These are phyloP conservation scores for Taphrorychus bicolor DNA, from an alignment of 2,888 invertebrate species.

Conservation along the genomic window DNA sequence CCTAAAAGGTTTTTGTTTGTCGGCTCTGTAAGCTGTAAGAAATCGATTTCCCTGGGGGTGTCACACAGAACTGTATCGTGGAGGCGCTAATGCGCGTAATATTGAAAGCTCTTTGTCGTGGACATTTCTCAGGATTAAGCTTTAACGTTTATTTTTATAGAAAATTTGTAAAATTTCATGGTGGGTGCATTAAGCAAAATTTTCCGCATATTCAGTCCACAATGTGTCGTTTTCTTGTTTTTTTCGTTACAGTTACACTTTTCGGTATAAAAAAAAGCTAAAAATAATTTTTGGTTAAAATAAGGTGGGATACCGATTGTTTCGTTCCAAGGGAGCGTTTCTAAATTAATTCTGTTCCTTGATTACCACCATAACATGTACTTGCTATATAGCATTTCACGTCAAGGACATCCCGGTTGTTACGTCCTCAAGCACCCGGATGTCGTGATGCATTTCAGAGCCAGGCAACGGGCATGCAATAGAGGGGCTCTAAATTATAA, in stretches of 20 bases:
- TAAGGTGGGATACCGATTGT: background rate
- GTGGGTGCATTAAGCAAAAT: too few relatives aligned
- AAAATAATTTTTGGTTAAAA: too few relatives aligned
- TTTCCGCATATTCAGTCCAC: too few relatives aligned
- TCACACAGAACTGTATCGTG: too few relatives aligned
- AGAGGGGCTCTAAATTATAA: background rate
- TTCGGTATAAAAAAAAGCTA: background rate
- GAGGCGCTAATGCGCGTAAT: background rate
- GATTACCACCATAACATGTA: too few relatives aligned
- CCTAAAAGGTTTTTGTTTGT: background rate
- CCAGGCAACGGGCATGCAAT: background rate
- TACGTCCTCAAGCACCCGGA: background rate
- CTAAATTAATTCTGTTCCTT: background rate
- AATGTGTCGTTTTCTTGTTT: too few relatives aligned
- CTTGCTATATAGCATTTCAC: too few relatives aligned
- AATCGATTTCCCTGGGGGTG: too few relatives aligned
- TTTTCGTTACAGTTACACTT: too few relatives aligned
- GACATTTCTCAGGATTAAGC: background rate
- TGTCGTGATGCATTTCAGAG: background rate
- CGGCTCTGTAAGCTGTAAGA: background rate
- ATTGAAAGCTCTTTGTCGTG: background rate
- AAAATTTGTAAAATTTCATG: too few relatives aligned
- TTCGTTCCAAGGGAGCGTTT: too few relatives aligned
- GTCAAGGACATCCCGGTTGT: background rate
- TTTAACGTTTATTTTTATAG: too few relatives aligned